Evolutionary conservation across 1,140 invertebrate genomes (phyloP).

Genomic region (Drosophila parabipectinata): DNA sequence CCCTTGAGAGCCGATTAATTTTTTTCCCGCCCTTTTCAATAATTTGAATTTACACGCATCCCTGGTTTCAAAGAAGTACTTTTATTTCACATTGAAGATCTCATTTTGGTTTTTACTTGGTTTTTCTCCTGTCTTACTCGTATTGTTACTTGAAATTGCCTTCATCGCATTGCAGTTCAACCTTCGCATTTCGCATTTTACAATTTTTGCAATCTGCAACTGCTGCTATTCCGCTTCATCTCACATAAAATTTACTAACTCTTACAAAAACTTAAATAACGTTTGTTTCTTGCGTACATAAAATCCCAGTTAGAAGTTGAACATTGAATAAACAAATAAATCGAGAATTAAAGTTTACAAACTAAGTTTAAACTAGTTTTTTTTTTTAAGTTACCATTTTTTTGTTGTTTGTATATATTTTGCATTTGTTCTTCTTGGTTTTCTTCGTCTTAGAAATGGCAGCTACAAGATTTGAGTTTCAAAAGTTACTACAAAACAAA

Average conservation of each 20-base stretch:
- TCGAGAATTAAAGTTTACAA: slow-evolving; percentile 44
- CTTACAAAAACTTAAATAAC: slow-evolving; percentile 76
- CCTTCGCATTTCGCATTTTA: slow-evolving; percentile 2
- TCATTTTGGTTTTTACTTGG: slow-evolving; percentile 51
- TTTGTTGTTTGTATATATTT: slow-evolving; percentile 4
- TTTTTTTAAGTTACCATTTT: slow-evolving; percentile 1
- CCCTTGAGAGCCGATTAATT: too few relatives aligned
- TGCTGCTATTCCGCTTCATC: slow-evolving; percentile 21
- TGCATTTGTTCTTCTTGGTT: slow-evolving; percentile 8
- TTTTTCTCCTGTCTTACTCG: slow-evolving; percentile 54
- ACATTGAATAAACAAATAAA: slow-evolving; percentile 22
- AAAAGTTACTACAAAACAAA: slow-evolving; percentile 27
- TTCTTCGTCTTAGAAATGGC: slow-evolving; percentile 44
- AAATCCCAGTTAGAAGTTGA: slow-evolving; percentile 18
- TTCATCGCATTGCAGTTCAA: slow-evolving; percentile 24
- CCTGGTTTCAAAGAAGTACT: slow-evolving; percentile 71
- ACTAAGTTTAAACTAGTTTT: slow-evolving; percentile 62
- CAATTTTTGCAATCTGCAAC: slow-evolving; percentile 4
- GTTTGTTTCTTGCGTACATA: slow-evolving; percentile 48
- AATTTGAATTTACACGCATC: slow-evolving; percentile 7
- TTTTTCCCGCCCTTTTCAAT: slow-evolving; percentile 4
- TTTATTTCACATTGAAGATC: slow-evolving; percentile 80
- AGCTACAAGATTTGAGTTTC: slow-evolving; percentile 68
- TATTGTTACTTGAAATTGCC: slow-evolving; percentile 62
- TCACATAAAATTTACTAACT: slow-evolving; percentile 74